These are phyloP conservation scores for Ascidia mentula DNA, from an alignment of 23 tunicate species.

Conservation along the genomic window DNA sequence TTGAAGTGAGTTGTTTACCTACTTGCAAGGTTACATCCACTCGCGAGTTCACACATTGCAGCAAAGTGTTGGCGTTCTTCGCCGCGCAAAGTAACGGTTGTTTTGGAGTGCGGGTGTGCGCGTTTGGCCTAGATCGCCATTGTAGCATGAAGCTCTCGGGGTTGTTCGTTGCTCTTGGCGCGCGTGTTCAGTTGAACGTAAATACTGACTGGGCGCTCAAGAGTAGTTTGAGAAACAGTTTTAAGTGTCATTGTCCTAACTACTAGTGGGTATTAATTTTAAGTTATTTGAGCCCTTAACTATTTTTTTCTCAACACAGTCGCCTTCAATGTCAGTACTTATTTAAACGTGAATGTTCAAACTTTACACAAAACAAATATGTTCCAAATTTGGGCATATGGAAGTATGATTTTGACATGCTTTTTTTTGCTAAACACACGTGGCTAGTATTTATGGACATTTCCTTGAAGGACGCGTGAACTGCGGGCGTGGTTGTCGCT, in stretches of 20 bases:
- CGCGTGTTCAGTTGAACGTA: conserved; percentile 4
- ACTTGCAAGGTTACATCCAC: background rate
- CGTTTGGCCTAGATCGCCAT: conserved; percentile 12
- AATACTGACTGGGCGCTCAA: background rate
- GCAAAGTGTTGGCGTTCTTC: conserved; percentile 10
- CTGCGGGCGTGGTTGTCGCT: conserved; percentile 18
- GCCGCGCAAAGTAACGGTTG: background rate
- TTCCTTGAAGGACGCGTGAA: conserved; percentile 4
- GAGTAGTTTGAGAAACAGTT: background rate
- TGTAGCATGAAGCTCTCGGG: background rate
- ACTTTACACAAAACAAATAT: too few relatives aligned
- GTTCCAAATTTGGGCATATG: too few relatives aligned
- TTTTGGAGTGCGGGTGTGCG: background rate
- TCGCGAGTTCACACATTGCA: background rate
- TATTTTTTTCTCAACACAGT: too few relatives aligned
- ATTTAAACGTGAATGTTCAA: too few relatives aligned
- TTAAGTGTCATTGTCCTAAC: background rate
- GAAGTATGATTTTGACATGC: too few relatives aligned
- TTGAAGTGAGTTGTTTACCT: conserved; percentile 8
- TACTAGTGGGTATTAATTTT: background rate
- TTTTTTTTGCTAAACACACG: background rate
- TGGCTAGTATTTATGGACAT: background rate
- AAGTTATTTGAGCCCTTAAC: too few relatives aligned
- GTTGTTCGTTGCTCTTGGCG: background rate
- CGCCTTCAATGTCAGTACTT: too few relatives aligned